Evolutionary conservation across 2,888 invertebrate genomes (phyloP), one percentile per base, ranked within the genome.

Genomic region (Pammene aurita): DNA sequence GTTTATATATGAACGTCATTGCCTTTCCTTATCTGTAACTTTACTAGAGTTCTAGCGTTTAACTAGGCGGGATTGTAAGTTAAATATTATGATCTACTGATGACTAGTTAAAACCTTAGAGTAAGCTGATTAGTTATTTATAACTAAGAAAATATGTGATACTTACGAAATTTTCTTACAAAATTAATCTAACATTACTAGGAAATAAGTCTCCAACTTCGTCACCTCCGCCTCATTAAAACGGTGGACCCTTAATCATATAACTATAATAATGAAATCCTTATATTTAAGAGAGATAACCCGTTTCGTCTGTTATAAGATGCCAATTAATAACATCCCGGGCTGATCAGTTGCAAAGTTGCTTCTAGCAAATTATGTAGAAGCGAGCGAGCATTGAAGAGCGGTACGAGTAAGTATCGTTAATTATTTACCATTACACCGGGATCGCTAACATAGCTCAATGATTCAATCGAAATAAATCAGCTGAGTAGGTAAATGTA

Each of bases 391-490:
- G 57, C 18, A 18, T 41, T 18, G 16, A 57, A 41, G 44, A 55
- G 63, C 42, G 54, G 54, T 14, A 16, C 48, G 48, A 48, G 48
- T 48, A 16, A 5, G 16, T 54, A 44, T 58, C 57, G 16, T 52
- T 66, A 58, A 34, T 42, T 14, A 66, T 66, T 42, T 38, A 50
- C n/a, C 38, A 26, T n/a, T 46, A 38, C 38, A 13, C 35, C 16
- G 11, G 14, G 14, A 42, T 42, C 50, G 50, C 13, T 50, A 66
- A 50, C 50, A 34, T 61, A 50, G 6, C n/a, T 57, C 41, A 18
- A 66, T 26, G 58, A 34, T n/a, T n/a, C n/a, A n/a, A n/a, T 52
- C 9, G 14, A 55, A 65, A 54, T 54, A 52, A 52, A 42, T 62
- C 6, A 16, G 7, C 38, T 11, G 44, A 35, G 50, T 16, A 11